Evolutionary conservation across 2,888 invertebrate species (phyloP).

Genomic region (Himalopsyche japonica): DNA sequence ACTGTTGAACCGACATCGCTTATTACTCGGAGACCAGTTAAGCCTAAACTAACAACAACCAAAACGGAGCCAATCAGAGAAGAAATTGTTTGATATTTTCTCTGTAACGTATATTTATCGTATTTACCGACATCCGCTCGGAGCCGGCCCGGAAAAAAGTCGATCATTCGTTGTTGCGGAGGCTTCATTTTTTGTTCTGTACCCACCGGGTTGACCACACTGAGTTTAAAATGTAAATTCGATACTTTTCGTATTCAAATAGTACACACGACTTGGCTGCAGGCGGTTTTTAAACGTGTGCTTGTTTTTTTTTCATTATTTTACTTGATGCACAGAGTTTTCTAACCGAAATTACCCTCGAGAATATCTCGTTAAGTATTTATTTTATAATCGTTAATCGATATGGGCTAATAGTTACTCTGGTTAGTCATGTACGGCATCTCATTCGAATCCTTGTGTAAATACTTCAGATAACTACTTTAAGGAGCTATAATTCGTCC

Average conservation of each 20-base stretch:
- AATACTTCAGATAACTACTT: too few species aligned
- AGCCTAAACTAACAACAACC: not conserved
- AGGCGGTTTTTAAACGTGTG: not conserved
- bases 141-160: conserved; percentile 6
- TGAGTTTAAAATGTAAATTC: conserved; percentile 8
- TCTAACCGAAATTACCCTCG: not conserved
- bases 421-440: too few species aligned
- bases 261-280: conserved; percentile 15
- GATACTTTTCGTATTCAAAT: conserved; percentile 32
- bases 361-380: not conserved
- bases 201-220: conserved; percentile 18
- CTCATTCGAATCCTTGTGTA: too few species aligned
- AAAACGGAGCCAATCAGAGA: not conserved
- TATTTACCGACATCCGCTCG: conserved; percentile 15
- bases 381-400: not conserved
- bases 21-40: not conserved
- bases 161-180: not conserved
- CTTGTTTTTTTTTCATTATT: not conserved
- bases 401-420: not conserved
- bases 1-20: not conserved
- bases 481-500: too few species aligned
- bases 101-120: conserved; percentile 10
- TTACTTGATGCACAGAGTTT: not conserved
- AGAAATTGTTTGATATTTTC: conserved; percentile 5
- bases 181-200: not conserved